Conservation (phyloP, 2,888 invertebrate genomes). For the Spilarctia lutea region DNA sequence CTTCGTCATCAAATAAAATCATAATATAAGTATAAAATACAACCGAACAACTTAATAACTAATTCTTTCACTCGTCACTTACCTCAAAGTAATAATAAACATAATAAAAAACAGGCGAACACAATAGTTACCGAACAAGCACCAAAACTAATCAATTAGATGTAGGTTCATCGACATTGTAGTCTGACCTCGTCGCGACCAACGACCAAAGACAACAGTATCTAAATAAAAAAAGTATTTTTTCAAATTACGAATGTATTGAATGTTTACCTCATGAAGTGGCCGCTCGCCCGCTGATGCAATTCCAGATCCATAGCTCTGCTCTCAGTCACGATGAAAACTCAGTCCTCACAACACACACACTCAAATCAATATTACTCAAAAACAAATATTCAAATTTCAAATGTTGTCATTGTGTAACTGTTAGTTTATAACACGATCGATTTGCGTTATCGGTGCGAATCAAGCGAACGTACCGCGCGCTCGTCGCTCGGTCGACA, state of each 20-base stretch:
- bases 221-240: constrained; percentile 15
- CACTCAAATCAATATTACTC: constrained; percentile 36
- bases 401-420: constrained; percentile 61
- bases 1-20: neutral
- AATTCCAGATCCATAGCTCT: constrained; percentile 91
- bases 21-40: neutral
- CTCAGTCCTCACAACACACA: constrained; percentile 68
- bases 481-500: constrained; percentile 75
- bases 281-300: constrained; percentile 92
- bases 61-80: neutral
- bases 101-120: constrained; percentile 32
- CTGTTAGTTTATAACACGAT: constrained; percentile 68
- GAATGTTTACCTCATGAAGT: constrained; percentile 89
- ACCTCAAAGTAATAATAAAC: neutral
- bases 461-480: constrained; percentile 73
- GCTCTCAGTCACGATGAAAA: constrained; percentile 71
- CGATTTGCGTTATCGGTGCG: constrained; percentile 72
- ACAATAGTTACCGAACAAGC: constrained; percentile 47
- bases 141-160: constrained; percentile 54
- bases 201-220: constrained; percentile 25
- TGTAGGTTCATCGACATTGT: constrained; percentile 65
- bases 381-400: constrained; percentile 55
- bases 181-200: constrained; percentile 30
- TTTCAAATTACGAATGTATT: neutral
- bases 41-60: neutral